A percentile compares a stretch with the other conserved stretches of the same genome.
phyloP scores from a whole-genome alignment of 2,797 vertebrate genomes.

The Poeciliopsis turneri region DNA sequence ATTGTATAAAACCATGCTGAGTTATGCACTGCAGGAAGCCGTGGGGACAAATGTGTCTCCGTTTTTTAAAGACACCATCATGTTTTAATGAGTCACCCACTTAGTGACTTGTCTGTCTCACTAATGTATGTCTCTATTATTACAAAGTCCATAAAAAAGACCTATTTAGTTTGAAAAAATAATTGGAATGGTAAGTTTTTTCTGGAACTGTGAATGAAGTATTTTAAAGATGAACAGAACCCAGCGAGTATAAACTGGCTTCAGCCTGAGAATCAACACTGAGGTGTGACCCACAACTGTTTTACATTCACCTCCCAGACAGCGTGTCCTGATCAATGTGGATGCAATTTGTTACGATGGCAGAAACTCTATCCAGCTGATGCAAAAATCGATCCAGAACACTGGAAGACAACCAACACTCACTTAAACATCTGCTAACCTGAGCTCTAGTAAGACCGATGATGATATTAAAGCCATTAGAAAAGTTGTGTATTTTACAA shows the following conservation, averaged over 20 bases:
- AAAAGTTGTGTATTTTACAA: neutral
- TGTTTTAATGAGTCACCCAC: neutral
- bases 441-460: neutral
- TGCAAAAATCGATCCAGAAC: constrained; percentile 57
- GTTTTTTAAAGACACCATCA: neutral
- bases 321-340: constrained; percentile 56
- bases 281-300: constrained; percentile 24
- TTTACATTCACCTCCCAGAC: constrained; percentile 33
- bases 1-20: neutral
- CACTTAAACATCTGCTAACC: neutral
- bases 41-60: neutral
- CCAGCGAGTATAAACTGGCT: constrained; percentile 14
- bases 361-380: constrained; percentile 58
- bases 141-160: neutral
- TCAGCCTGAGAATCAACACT: constrained; percentile 1
- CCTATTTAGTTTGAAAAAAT: neutral
- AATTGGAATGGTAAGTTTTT: neutral
- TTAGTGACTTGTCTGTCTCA: neutral
- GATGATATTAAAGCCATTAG: neutral
- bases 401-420: constrained; percentile 27
- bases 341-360: constrained; percentile 62
- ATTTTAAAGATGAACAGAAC: neutral
- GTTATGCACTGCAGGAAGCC: neutral
- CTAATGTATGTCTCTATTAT: neutral
- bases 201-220: neutral